A percentile compares a stretch with the other conserved stretches of the same genome.
phyloP scores from a whole-genome alignment of 64 coral and sea anemone genomes.

The Porites australiensis region DNA sequence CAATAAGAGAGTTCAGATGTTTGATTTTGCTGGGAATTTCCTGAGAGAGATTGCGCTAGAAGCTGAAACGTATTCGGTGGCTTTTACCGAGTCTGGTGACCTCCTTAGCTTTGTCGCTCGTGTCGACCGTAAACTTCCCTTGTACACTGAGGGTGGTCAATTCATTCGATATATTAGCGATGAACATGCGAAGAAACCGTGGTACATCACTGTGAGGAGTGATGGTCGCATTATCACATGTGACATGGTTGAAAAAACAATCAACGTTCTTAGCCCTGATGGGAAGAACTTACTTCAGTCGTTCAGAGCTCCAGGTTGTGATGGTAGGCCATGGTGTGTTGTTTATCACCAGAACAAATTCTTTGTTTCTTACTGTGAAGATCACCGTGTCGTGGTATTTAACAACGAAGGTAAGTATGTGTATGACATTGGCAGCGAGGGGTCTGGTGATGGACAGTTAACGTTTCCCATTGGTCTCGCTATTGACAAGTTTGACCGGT shows the following conservation, averaged over 20 bases:
- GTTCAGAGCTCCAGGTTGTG: not conserved
- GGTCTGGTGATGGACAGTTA: not conserved
- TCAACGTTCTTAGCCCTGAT: too few species aligned
- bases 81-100: too few species aligned
- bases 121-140: not conserved
- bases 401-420: not conserved
- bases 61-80: not conserved
- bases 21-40: too few species aligned
- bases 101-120: not conserved
- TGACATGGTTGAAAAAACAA: not conserved
- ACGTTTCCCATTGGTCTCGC: not conserved
- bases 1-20: too few species aligned
- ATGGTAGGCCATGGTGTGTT: not conserved
- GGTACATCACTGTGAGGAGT: not conserved
- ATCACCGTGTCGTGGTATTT: slow-evolving; percentile 7
- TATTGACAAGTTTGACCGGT: too few species aligned
- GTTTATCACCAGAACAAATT: not conserved
- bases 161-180: too few species aligned
- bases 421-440: not conserved
- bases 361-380: not conserved
- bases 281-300: too few species aligned
- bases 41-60: not conserved
- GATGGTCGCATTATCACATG: not conserved
- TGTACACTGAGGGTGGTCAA: too few species aligned
- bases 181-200: not conserved